Conservation (phyloP, 1,140 invertebrate genomes). For the Heliconius himera region DNA sequence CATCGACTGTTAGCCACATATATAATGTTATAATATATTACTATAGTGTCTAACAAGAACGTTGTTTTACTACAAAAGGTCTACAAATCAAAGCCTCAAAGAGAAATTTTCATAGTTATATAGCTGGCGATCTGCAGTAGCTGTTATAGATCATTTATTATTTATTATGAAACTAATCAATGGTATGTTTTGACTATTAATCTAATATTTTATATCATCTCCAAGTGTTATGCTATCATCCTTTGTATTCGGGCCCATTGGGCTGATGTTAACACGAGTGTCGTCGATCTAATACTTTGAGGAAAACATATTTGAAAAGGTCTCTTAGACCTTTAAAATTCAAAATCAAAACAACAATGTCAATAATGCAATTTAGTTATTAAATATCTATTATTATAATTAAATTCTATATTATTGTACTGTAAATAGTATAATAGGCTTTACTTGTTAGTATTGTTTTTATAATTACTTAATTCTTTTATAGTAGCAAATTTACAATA, state of each 20-base stretch:
- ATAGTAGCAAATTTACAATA: too few relatives aligned
- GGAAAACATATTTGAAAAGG: background rate
- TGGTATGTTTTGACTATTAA: slow-evolving; percentile 60
- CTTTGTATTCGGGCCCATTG: slow-evolving; percentile 59
- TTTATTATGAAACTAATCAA: slow-evolving; percentile 68
- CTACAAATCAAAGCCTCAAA: background rate
- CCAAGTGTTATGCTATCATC: slow-evolving; percentile 57
- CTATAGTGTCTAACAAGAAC: background rate
- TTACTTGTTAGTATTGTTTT: too few relatives aligned
- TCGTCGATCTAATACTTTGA: background rate
- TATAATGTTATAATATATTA: background rate
- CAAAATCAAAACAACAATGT: too few relatives aligned
- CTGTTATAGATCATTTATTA: slow-evolving; percentile 30
- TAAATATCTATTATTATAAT: too few relatives aligned
- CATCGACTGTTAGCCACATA: background rate
- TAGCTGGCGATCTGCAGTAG: slow-evolving; percentile 2
- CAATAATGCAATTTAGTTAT: too few relatives aligned
- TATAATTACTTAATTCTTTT: too few relatives aligned
- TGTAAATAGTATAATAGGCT: too few relatives aligned
- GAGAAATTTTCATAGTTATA: slow-evolving; percentile 1
- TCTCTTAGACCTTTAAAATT: slow-evolving; percentile 4
- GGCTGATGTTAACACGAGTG: slow-evolving; percentile 44
- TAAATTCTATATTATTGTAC: too few relatives aligned
- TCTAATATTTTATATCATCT: slow-evolving; percentile 66
- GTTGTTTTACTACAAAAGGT: background rate